These are phyloP conservation scores for Microplitis demolitor DNA, from an alignment of 1,140 invertebrate genomes.

Conservation along the genomic window DNA sequence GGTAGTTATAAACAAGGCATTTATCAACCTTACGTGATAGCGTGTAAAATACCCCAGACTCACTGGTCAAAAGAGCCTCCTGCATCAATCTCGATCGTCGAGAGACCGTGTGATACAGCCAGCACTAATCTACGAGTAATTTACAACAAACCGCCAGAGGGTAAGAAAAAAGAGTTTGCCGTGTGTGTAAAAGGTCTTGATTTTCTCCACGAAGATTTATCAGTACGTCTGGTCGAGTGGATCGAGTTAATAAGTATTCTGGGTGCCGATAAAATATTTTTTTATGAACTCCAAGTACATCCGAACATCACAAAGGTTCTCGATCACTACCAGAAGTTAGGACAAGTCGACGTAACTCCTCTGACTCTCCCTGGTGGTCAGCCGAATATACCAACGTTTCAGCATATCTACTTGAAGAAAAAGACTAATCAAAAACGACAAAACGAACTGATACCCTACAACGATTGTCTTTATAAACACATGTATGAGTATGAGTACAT, in stretches of 20 bases:
- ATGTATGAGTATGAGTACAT: slow-evolving; percentile 90
- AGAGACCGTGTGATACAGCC: slow-evolving; percentile 81
- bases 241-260: slow-evolving; percentile 85
- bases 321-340: slow-evolving; percentile 76
- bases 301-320: slow-evolving; percentile 90
- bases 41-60: slow-evolving; percentile 80
- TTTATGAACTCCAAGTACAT: slow-evolving; percentile 86
- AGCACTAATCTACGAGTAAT: slow-evolving; percentile 88
- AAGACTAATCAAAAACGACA: slow-evolving; percentile 91
- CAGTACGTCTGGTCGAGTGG: slow-evolving; percentile 92
- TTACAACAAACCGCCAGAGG: slow-evolving; percentile 70
- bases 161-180: slow-evolving; percentile 80
- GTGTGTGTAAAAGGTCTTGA: slow-evolving; percentile 95
- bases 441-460: slow-evolving; percentile 95
- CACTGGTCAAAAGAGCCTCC: slow-evolving; percentile 74
- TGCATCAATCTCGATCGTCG: slow-evolving; percentile 84
- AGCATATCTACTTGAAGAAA: slow-evolving; percentile 87
- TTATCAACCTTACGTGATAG: slow-evolving; percentile 88
- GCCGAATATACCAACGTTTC: slow-evolving; percentile 85
- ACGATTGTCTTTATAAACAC: slow-evolving; percentile 94
- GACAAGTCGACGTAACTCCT: slow-evolving; percentile 82
- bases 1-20: slow-evolving; percentile 92
- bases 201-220: slow-evolving; percentile 89
- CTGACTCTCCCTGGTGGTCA: slow-evolving; percentile 89
- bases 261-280: slow-evolving; percentile 91